A percentile compares a stretch with the other conserved stretches of the same genome.
Conservation (phyloP, 2,113 vertebrate genomes). For the Ochotona princeps region DNA sequence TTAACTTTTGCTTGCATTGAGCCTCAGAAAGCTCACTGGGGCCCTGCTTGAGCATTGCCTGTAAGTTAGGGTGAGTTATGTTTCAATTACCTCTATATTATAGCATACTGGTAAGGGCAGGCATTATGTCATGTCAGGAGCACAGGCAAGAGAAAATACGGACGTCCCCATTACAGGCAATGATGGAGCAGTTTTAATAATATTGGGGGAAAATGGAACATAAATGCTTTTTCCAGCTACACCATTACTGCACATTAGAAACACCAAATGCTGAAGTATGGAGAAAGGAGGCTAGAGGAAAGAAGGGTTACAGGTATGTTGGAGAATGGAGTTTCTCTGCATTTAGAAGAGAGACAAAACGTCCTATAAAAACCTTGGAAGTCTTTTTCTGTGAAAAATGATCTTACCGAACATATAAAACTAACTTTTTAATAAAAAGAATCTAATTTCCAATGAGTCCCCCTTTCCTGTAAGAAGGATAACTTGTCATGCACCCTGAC, state of each 20-base stretch:
- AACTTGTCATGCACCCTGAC: slow-evolving; percentile 59
- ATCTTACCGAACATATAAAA: slow-evolving; percentile 77
- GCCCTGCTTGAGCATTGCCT: slow-evolving; percentile 85
- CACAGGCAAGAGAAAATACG: slow-evolving; percentile 86
- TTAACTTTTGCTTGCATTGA: slow-evolving; percentile 88
- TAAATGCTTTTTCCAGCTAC: slow-evolving; percentile 84
- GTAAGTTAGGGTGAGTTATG: slow-evolving; percentile 91
- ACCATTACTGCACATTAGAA: slow-evolving; percentile 87
- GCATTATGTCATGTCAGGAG: slow-evolving; percentile 89
- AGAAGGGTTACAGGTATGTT: slow-evolving; percentile 40
- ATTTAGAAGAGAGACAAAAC: slow-evolving; percentile 46
- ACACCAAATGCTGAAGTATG: slow-evolving; percentile 26
- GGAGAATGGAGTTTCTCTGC: background rate
- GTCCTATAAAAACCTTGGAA: slow-evolving; percentile 39
- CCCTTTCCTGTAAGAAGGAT: slow-evolving; percentile 65
- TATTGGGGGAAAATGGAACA: slow-evolving; percentile 84
- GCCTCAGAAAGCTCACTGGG: slow-evolving; percentile 84
- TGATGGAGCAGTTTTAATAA: slow-evolving; percentile 92
- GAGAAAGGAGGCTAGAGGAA: slow-evolving; percentile 17
- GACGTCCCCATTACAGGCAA: slow-evolving; percentile 85
- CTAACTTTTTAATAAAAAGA: slow-evolving; percentile 74
- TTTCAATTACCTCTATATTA: slow-evolving; percentile 90
- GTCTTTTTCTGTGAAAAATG: slow-evolving; percentile 63
- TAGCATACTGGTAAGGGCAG: slow-evolving; percentile 87
- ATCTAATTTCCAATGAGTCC: slow-evolving; percentile 78